These are phyloP conservation scores for Macrotus californicus DNA, from an alignment of 2,113 vertebrate genomes.

Conservation along the genomic window DNA sequence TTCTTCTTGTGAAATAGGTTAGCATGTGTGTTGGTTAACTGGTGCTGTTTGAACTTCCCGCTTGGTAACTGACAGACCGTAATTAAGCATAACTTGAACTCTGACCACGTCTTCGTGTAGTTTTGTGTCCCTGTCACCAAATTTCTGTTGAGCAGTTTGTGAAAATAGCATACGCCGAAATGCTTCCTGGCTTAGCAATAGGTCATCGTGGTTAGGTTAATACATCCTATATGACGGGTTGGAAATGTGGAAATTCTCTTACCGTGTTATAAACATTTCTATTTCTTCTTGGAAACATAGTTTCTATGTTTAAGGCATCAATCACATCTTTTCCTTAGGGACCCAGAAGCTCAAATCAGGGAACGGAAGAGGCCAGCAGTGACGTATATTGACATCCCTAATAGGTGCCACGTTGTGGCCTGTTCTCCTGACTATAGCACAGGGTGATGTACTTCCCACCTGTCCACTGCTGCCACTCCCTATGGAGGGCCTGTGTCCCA, in stretches of 20 bases:
- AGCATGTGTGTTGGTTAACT: slow-evolving; percentile 17
- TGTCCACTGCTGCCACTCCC: neutral
- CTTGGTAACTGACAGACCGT: slow-evolving; percentile 58
- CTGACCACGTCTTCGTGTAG: slow-evolving; percentile 47
- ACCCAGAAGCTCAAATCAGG: neutral
- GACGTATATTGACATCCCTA: neutral
- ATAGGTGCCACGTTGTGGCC: neutral
- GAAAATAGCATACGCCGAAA: slow-evolving; percentile 2
- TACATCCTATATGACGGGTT: neutral
- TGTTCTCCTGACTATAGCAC: neutral
- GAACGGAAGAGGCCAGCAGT: neutral
- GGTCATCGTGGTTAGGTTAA: slow-evolving; percentile 45
- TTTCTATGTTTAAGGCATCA: neutral
- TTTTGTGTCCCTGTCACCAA: slow-evolving; percentile 53
- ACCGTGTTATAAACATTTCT: neutral
- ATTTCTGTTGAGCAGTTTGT: slow-evolving; percentile 38
- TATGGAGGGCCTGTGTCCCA: neutral
- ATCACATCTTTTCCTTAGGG: neutral
- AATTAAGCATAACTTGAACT: slow-evolving; percentile 69
- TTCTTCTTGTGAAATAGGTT: slow-evolving; percentile 31
- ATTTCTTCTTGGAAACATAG: slow-evolving; percentile 37
- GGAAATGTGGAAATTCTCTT: neutral
- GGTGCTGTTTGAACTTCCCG: slow-evolving; percentile 42
- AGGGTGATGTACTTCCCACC: neutral
- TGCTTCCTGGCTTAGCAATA: neutral